Conservation (phyloP, 1,140 invertebrate genomes). For the Brachionus calyciflorus region DNA sequence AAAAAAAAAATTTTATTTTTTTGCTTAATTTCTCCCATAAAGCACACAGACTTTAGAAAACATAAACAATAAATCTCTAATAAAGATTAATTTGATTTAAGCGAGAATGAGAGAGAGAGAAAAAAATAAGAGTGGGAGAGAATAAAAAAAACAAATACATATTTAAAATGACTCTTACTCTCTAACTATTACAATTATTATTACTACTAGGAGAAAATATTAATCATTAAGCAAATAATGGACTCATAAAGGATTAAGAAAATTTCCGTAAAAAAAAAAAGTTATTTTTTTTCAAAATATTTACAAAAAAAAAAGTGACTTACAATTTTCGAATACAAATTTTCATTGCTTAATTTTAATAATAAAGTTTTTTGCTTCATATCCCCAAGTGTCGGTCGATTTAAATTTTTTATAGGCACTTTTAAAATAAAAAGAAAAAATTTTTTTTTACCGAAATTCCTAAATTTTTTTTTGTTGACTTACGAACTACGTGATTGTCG, state of each 20-base stretch:
- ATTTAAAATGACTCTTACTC: too few species aligned
- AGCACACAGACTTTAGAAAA: constrained; percentile 20
- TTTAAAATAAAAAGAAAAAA: neutral
- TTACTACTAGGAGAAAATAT: too few species aligned
- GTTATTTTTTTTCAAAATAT: too few species aligned
- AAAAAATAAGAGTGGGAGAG: too few species aligned
- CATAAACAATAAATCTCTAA: neutral
- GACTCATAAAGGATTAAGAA: constrained; percentile 17
- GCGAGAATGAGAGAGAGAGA: neutral
- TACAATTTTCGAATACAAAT: constrained; percentile 27
- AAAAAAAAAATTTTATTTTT: neutral
- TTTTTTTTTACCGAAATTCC: neutral
- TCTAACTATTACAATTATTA: too few species aligned
- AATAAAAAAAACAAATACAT: too few species aligned
- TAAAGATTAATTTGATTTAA: constrained; percentile 17
- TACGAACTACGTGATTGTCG: constrained; percentile 6
- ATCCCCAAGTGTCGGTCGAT: too few species aligned
- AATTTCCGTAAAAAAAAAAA: constrained; percentile 5
- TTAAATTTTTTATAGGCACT: constrained; percentile 12
- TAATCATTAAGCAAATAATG: too few species aligned
- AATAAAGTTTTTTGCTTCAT: neutral
- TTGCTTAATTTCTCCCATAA: neutral
- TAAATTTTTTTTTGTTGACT: neutral
- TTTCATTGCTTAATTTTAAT: constrained; percentile 14
- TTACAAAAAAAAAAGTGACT: neutral